These are phyloP conservation scores for Crambe crambe DNA, from an alignment of 37 sponge, comb jelly and placozoan genomes.

Conservation along the genomic window DNA sequence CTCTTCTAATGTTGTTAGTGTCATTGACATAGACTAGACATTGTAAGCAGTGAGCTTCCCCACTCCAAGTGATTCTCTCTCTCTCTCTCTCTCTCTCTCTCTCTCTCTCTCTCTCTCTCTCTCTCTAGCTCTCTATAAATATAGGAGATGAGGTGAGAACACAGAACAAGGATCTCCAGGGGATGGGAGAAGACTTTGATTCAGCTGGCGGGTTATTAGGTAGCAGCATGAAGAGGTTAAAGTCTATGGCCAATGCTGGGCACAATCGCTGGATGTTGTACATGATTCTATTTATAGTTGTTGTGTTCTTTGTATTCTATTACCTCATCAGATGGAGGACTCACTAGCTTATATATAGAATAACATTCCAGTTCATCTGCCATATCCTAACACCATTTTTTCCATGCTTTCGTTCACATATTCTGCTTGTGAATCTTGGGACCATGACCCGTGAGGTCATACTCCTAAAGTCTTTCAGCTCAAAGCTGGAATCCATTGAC, in stretches of 20 bases:
- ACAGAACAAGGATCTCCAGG: conserved; percentile 58
- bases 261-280: conserved; percentile 85
- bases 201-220: conserved; percentile 66
- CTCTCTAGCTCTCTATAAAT: conserved; percentile 71
- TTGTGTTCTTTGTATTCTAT: conserved; percentile 71
- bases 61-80: too few species aligned
- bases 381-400: too few species aligned
- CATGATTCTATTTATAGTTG: conserved; percentile 66
- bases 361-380: neutral
- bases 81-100: neutral
- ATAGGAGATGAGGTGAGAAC: conserved; percentile 85
- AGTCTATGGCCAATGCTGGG: conserved; percentile 62
- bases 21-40: too few species aligned
- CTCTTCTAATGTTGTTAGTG: too few species aligned
- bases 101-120: neutral
- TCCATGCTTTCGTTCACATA: too few species aligned
- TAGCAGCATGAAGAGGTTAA: conserved; percentile 66
- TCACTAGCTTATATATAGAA: neutral
- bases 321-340: conserved; percentile 68
- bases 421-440: too few species aligned
- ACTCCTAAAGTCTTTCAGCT: too few species aligned
- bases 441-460: too few species aligned
- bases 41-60: too few species aligned
- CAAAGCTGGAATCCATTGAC: too few species aligned
- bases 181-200: conserved; percentile 76